Percentiles rank a stretch among this genome's conserved stretches.
These are phyloP conservation scores for Chelon auratus DNA, from an alignment of 2,797 vertebrate species.

Conservation along the genomic window DNA sequence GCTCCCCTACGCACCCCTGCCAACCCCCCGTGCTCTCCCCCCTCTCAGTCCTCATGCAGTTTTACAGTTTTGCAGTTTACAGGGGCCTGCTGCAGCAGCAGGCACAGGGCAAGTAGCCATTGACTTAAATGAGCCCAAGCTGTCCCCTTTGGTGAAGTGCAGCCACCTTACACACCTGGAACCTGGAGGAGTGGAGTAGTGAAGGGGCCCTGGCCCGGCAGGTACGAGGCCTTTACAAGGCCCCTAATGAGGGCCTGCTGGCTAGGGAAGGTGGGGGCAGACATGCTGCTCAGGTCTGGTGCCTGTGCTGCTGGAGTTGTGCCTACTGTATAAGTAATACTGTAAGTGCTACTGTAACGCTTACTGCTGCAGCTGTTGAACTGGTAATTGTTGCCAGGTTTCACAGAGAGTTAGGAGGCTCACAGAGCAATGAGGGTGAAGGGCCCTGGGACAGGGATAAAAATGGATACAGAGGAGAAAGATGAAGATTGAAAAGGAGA, in stretches of 20 bases:
- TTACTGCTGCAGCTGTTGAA: slow-evolving; percentile 75
- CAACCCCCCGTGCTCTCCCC: slow-evolving; percentile 49
- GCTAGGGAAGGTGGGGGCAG: slow-evolving; percentile 65
- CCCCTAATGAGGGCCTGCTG: slow-evolving; percentile 83
- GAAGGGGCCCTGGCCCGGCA: slow-evolving; percentile 75
- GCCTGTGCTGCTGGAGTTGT: slow-evolving; percentile 63
- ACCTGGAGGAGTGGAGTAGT: slow-evolving; percentile 64
- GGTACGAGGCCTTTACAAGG: slow-evolving; percentile 82
- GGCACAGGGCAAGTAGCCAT: slow-evolving; percentile 76
- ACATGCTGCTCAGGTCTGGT: slow-evolving; percentile 67
- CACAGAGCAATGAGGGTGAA: slow-evolving; percentile 50
- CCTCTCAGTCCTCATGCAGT: slow-evolving; percentile 62
- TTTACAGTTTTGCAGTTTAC: slow-evolving; percentile 78
- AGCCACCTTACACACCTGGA: slow-evolving; percentile 84
- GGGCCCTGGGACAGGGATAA: slow-evolving; percentile 30
- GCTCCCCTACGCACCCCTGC: slow-evolving; percentile 71
- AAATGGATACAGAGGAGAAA: slow-evolving; percentile 37
- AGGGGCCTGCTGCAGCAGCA: slow-evolving; percentile 69
- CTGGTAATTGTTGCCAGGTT: slow-evolving; percentile 77
- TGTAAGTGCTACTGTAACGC: slow-evolving; percentile 75
- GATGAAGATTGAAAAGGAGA: slow-evolving; percentile 19
- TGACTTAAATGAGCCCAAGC: slow-evolving; percentile 79
- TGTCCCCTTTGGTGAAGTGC: slow-evolving; percentile 79
- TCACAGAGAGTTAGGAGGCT: slow-evolving; percentile 52
- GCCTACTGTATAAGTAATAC: slow-evolving; percentile 70